A percentile compares a stretch with the other conserved stretches of the same genome.
These are phyloP conservation scores for Entomyzon cyanotis DNA, from an alignment of 2,113 vertebrate genomes.

Conservation along the genomic window DNA sequence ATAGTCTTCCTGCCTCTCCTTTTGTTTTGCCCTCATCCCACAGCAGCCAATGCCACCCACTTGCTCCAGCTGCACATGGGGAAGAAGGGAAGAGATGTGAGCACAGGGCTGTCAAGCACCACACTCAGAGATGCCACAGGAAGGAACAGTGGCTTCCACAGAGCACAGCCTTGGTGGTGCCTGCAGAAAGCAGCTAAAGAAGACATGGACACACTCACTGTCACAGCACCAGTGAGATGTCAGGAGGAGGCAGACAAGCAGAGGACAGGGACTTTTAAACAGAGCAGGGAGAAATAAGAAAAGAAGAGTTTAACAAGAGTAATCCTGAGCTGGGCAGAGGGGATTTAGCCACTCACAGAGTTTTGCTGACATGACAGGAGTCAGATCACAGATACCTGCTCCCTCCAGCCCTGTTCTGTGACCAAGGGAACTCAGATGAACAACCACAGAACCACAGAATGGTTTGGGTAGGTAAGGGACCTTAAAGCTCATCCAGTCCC, in stretches of 20 bases:
- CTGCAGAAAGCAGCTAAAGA: not conserved
- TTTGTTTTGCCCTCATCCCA: not conserved
- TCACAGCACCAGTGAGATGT: not conserved
- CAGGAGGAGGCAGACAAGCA: not conserved
- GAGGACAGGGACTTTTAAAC: not conserved
- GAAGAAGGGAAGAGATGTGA: not conserved
- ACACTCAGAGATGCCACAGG: not conserved
- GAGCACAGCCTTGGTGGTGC: accelerated
- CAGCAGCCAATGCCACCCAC: accelerated
- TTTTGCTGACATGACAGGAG: not conserved
- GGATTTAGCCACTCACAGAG: not conserved
- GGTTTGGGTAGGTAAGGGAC: not conserved
- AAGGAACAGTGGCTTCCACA: not conserved
- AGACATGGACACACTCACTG: accelerated
- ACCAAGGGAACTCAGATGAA: not conserved
- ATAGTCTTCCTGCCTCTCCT: not conserved
- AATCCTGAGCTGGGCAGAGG: not conserved
- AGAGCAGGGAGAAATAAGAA: not conserved
- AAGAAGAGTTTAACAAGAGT: not conserved
- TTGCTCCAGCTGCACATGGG: accelerated
- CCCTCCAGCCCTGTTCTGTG: not conserved
- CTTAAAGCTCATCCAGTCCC: accelerated
- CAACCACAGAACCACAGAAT: not conserved
- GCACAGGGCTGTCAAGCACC: not conserved
- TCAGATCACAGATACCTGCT: not conserved